These are phyloP conservation scores for Ophiodon elongatus DNA, from an alignment of 2,113 vertebrate genomes.

Conservation along the genomic window DNA sequence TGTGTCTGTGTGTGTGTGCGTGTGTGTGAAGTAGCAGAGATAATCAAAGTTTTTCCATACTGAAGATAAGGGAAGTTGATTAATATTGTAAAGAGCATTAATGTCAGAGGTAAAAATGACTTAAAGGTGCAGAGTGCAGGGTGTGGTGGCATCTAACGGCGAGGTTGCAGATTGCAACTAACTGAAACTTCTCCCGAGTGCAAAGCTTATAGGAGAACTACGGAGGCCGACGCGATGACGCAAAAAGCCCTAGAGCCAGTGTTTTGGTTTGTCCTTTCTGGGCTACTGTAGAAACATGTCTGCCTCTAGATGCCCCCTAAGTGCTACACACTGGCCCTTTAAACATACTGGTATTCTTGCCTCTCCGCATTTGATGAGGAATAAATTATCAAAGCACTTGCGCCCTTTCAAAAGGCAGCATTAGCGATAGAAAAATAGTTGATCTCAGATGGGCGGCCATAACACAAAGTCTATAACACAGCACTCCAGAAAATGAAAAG, in stretches of 20 bases:
- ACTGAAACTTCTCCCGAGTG: neutral
- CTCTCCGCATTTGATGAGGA: conserved; percentile 22
- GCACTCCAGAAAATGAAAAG: conserved; percentile 57
- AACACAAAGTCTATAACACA: conserved; percentile 34
- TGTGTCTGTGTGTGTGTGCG: neutral
- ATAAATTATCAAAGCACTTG: conserved; percentile 42
- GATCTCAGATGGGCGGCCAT: conserved; percentile 24
- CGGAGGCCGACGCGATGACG: too few relatives aligned
- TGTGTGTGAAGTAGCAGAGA: conserved; percentile 12
- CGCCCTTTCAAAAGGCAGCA: conserved; percentile 37
- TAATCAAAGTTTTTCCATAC: conserved; percentile 28
- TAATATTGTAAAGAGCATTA: conserved; percentile 42
- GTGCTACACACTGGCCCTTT: neutral
- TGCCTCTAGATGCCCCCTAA: neutral
- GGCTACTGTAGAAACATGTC: neutral
- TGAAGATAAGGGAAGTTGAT: conserved; percentile 46
- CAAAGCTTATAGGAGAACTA: neutral
- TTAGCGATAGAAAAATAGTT: conserved; percentile 57
- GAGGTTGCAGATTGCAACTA: too few relatives aligned
- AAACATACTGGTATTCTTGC: conserved; percentile 13
- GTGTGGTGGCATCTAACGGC: too few relatives aligned
- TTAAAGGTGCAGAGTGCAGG: too few relatives aligned
- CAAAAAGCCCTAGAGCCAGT: neutral
- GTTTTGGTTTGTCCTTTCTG: neutral
- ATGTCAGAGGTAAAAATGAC: conserved; percentile 11